Conservation (phyloP, 2,888 invertebrate genomes). For the Leptinotarsa tumamoca region DNA sequence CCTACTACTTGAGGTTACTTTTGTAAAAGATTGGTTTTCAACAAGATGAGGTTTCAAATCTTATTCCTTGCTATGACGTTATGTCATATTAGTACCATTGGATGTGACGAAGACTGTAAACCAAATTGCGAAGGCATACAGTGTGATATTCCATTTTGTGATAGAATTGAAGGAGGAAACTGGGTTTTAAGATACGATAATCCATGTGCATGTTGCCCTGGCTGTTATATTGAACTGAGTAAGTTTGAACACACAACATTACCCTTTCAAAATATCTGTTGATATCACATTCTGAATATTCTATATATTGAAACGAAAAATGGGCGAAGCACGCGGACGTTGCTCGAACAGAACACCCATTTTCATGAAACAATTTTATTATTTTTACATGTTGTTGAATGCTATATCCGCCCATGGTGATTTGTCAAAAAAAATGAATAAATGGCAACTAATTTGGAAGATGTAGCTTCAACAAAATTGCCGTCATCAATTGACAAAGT, state of each 20-base stretch:
- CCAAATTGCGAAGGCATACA: conserved; percentile 22
- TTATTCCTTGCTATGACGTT: background rate
- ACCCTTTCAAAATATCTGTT: background rate
- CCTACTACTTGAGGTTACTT: background rate
- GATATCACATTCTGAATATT: background rate
- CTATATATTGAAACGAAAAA: too few relatives aligned
- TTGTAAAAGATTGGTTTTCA: too few relatives aligned
- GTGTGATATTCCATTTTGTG: conserved; percentile 24
- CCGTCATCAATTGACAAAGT: too few relatives aligned
- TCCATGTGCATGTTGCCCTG: conserved; percentile 27
- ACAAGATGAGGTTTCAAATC: background rate
- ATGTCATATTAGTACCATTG: background rate
- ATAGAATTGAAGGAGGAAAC: background rate
- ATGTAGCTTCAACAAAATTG: too few relatives aligned
- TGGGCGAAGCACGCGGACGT: too few relatives aligned
- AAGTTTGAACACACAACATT: background rate
- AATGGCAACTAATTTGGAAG: too few relatives aligned
- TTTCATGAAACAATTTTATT: too few relatives aligned
- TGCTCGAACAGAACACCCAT: too few relatives aligned
- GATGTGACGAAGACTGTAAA: conserved; percentile 8
- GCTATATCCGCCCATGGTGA: too few relatives aligned
- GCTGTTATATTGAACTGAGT: conserved; percentile 20
- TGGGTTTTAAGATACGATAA: conserved; percentile 4
- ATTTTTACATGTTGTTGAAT: too few relatives aligned
- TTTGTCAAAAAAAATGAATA: too few relatives aligned